Conservation (phyloP, 2,113 vertebrate species). For the Phylloscopus whistleri region DNA sequence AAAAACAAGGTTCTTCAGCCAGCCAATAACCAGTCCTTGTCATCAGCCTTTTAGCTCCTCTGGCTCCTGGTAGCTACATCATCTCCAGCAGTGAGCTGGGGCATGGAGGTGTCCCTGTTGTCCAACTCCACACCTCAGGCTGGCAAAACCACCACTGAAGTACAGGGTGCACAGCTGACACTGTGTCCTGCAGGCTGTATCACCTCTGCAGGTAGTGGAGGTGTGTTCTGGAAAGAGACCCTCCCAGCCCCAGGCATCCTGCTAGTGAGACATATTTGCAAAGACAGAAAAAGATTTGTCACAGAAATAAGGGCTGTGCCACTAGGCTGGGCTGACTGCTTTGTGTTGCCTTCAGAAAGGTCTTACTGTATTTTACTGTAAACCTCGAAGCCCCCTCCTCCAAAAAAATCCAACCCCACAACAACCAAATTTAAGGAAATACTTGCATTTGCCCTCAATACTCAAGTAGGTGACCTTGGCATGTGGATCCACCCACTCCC, state of each 20-base stretch:
- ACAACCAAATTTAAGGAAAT: background rate
- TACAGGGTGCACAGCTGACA: background rate
- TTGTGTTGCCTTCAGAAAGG: background rate
- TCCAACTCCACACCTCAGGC: background rate
- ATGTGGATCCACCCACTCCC: background rate
- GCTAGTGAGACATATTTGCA: background rate
- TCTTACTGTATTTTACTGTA: background rate
- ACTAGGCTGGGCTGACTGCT: background rate
- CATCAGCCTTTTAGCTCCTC: background rate
- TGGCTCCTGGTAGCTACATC: background rate
- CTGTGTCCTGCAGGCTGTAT: background rate
- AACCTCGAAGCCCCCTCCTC: background rate
- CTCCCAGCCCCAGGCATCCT: background rate
- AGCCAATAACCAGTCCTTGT: background rate
- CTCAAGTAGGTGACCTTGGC: accelerated
- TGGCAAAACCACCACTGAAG: background rate
- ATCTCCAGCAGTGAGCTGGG: background rate
- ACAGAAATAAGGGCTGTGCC: background rate
- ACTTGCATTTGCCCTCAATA: background rate
- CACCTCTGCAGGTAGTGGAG: background rate
- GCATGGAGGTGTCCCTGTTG: accelerated
- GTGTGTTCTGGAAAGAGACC: background rate
- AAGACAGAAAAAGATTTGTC: background rate
- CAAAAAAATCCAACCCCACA: background rate
- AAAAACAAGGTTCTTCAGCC: background rate